Percentiles rank a stretch among this genome's conserved stretches.
Evolutionary conservation across 2,113 vertebrate species (phyloP).

Genomic region (Haplochromis vanheusdeni): DNA sequence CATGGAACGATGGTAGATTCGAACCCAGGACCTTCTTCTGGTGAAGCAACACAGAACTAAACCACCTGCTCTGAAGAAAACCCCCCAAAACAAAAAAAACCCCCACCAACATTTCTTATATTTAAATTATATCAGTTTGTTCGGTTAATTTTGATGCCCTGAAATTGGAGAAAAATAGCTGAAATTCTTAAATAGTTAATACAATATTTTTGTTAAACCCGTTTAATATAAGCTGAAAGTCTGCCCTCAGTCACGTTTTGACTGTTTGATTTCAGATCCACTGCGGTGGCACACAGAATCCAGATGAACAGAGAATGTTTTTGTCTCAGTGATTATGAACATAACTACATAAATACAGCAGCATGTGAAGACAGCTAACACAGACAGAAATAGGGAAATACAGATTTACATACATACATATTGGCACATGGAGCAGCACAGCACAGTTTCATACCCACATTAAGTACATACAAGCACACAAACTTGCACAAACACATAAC

Average conservation of each 20-base stretch:
- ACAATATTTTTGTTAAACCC: neutral
- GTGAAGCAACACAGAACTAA: neutral
- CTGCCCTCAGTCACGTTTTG: neutral
- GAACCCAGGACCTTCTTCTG: neutral
- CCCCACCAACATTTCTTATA: neutral
- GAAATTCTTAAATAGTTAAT: neutral
- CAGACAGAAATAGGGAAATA: neutral
- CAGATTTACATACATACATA: neutral
- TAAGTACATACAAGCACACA: neutral
- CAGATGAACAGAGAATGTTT: neutral
- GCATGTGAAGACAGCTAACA: neutral
- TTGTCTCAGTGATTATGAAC: neutral
- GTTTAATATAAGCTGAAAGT: neutral
- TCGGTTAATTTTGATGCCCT: fast-evolving
- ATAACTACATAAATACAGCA: neutral
- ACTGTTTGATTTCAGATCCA: neutral
- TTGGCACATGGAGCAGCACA: neutral
- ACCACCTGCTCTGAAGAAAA: neutral
- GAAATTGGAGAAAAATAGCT: neutral
- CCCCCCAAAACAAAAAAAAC: fast-evolving
- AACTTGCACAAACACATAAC: neutral
- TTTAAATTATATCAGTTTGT: neutral
- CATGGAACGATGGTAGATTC: neutral
- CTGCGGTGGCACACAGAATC: neutral
- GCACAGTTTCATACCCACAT: neutral